These are phyloP conservation scores for Nesoenas mayeri DNA, from an alignment of 2,113 vertebrate species.

Conservation along the genomic window DNA sequence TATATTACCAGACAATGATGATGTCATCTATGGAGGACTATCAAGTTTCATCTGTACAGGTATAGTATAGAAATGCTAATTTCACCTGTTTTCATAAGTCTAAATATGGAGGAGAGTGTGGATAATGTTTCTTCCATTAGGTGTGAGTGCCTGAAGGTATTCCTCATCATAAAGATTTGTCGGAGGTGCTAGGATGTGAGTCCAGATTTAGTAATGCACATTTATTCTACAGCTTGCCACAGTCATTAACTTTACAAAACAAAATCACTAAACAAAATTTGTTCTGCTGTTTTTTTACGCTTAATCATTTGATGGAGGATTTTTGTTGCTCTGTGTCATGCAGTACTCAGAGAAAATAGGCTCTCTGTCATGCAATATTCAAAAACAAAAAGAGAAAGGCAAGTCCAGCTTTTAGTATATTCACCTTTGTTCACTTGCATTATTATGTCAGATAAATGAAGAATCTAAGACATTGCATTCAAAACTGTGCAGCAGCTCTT, in stretches of 20 bases:
- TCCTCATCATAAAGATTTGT: not conserved
- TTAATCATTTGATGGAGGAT: not conserved
- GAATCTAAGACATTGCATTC: not conserved
- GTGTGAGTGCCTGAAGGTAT: not conserved
- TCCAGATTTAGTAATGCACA: not conserved
- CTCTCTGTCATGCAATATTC: not conserved
- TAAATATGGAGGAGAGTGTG: not conserved
- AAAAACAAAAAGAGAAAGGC: not conserved
- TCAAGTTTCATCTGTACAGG: constrained; percentile 99
- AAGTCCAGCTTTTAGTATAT: not conserved
- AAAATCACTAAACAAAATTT: not conserved
- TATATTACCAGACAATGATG: constrained; percentile 98
- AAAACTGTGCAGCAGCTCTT: not conserved
- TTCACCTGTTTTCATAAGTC: not conserved
- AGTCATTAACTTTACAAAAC: not conserved
- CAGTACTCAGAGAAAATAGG: not conserved
- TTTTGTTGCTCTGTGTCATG: not conserved
- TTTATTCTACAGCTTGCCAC: not conserved
- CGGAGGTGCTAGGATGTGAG: not conserved
- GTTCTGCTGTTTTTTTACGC: not conserved
- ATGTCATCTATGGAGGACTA: constrained; percentile 97
- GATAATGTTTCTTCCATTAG: not conserved
- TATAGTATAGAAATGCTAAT: constrained; percentile 54
- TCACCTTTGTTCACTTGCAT: not conserved
- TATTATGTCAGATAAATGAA: not conserved